phyloP scores from a whole-genome alignment of 2,113 vertebrate genomes.

The Vireo altiloquus region DNA sequence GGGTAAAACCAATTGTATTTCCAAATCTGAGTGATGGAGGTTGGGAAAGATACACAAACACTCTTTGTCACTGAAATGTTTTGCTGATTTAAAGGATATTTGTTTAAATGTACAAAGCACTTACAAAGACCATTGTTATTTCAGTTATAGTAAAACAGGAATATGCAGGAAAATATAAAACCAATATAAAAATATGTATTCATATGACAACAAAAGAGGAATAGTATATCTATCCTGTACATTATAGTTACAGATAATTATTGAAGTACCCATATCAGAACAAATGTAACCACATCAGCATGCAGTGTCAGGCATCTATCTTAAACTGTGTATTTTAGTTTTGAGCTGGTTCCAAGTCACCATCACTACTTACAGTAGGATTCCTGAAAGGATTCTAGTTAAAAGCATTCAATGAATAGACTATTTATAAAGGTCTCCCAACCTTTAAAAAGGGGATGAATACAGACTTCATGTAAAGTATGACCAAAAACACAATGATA shows the following conservation, averaged over 20 bases:
- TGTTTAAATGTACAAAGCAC: not conserved
- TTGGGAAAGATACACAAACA: accelerated
- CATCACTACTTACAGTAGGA: not conserved
- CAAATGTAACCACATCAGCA: not conserved
- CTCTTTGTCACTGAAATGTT: not conserved
- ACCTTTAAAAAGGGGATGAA: not conserved
- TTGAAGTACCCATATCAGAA: not conserved
- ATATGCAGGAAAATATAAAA: not conserved
- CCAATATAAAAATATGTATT: not conserved
- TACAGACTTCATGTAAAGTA: not conserved
- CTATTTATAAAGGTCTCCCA: not conserved
- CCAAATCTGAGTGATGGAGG: not conserved
- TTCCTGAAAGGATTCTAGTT: not conserved
- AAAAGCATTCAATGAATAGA: not conserved
- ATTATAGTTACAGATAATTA: not conserved
- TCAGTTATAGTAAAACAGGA: not conserved
- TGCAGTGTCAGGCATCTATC: not conserved
- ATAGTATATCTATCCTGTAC: not conserved
- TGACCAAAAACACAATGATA: not conserved
- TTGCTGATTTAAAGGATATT: not conserved
- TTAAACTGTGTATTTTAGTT: not conserved
- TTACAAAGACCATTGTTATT: not conserved
- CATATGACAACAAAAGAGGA: not conserved
- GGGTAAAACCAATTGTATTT: not conserved
- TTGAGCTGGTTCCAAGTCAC: not conserved